Evolutionary conservation across 2,113 vertebrate genomes (phyloP).

Genomic region (Saimiri boliviensis): DNA sequence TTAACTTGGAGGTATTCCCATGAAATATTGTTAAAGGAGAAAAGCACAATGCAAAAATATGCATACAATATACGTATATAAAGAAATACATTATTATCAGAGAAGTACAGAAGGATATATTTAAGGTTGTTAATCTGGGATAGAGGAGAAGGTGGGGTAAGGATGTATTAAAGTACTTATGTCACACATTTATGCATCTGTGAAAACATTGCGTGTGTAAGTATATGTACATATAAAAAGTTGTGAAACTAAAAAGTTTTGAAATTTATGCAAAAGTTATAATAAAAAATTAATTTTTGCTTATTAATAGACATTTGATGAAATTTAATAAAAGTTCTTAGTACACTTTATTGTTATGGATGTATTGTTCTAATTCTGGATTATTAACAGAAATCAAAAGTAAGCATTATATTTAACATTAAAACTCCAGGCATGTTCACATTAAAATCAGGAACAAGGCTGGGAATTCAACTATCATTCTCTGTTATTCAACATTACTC

Average conservation of each 20-base stretch:
- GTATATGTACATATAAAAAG: background rate
- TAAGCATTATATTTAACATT: background rate
- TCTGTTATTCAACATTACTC: background rate
- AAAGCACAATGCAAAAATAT: conserved; percentile 13
- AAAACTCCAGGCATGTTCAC: background rate
- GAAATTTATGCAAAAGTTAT: background rate
- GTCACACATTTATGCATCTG: background rate
- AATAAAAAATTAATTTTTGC: background rate
- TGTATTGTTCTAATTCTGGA: background rate
- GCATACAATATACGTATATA: background rate
- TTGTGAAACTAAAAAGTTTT: background rate
- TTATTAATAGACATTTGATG: background rate
- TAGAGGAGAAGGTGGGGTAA: background rate
- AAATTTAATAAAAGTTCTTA: background rate
- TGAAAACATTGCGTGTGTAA: background rate
- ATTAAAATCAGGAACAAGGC: background rate
- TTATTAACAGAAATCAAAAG: conserved; percentile 35
- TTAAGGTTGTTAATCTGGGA: background rate
- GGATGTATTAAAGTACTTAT: background rate
- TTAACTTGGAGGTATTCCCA: conserved; percentile 13
- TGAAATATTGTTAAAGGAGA: background rate
- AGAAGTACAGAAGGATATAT: background rate
- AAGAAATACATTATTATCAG: background rate
- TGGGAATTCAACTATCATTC: background rate
- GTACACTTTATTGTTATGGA: background rate